Percentiles rank a stretch among this genome's conserved stretches.
phyloP scores from a whole-genome alignment of 2,797 vertebrate genomes.

The Spinibarbus caldwelli region DNA sequence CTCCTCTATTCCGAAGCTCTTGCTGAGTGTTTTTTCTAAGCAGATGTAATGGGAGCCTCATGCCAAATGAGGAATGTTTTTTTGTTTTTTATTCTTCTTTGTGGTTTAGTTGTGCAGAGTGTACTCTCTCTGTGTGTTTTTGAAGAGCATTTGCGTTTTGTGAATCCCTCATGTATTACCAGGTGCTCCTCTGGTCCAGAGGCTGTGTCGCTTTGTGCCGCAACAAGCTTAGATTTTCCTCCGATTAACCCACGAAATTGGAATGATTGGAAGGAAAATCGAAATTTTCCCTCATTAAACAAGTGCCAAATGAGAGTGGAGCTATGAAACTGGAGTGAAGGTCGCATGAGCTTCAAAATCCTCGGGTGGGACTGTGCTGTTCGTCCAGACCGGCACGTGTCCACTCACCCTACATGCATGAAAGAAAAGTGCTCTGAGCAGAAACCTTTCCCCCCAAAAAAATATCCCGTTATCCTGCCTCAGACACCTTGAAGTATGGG shows the following conservation, averaged over 20 bases:
- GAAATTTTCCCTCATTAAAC: background rate
- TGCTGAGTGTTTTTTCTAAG: constrained; percentile 75
- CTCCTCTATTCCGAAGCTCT: constrained; percentile 70
- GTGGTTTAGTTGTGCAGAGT: constrained; percentile 75
- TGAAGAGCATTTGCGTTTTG: constrained; percentile 47
- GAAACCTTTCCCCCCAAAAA: background rate
- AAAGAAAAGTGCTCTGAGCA: constrained; percentile 40
- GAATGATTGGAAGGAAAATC: constrained; percentile 29
- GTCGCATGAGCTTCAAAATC: constrained; percentile 28
- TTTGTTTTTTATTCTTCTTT: constrained; percentile 60
- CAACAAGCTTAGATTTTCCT: constrained; percentile 33
- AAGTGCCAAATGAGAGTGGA: constrained; percentile 32
- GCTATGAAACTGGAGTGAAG: constrained; percentile 5
- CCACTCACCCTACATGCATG: constrained; percentile 18
- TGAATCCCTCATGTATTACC: constrained; percentile 63
- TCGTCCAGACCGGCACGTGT: constrained; percentile 3
- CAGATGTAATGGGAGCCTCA: constrained; percentile 68
- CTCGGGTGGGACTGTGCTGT: constrained; percentile 5
- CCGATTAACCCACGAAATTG: background rate
- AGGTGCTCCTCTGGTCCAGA: constrained; percentile 72
- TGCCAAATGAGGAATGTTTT: constrained; percentile 33
- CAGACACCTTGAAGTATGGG: constrained; percentile 3
- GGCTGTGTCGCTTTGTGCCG: constrained; percentile 56
- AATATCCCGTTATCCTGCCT: background rate
- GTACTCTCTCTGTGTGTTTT: constrained; percentile 55